phyloP scores from a whole-genome alignment of 2,888 invertebrate species.

The Sturmia bella region DNA sequence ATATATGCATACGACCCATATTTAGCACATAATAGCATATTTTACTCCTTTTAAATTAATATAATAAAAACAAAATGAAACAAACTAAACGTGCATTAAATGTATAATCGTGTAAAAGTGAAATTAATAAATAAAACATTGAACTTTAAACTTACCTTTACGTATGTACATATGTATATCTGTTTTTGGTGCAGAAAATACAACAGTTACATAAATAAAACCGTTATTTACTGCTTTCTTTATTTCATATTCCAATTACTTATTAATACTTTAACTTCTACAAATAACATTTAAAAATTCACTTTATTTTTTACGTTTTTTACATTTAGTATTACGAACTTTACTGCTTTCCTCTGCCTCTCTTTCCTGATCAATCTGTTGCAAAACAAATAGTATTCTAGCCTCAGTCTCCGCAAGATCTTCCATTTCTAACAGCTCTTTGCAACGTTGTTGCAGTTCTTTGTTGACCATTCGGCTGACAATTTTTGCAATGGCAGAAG shows the following conservation, averaged over 20 bases:
- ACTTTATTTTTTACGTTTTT: neutral
- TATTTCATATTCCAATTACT: too few species aligned
- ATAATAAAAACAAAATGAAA: constrained; percentile 15
- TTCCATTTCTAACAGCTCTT: constrained; percentile 72
- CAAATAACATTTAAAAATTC: neutral
- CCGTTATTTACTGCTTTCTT: too few species aligned
- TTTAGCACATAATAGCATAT: constrained; percentile 58
- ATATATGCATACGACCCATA: constrained; percentile 56
- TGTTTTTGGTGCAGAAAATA: too few species aligned
- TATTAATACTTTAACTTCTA: too few species aligned
- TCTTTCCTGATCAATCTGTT: constrained; percentile 54
- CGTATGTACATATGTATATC: neutral
- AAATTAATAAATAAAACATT: constrained; percentile 54
- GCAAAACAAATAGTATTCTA: constrained; percentile 47
- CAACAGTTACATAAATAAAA: too few species aligned
- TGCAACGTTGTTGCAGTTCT: constrained; percentile 71
- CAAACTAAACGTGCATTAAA: constrained; percentile 47
- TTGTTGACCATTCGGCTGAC: constrained; percentile 73
- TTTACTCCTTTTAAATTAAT: constrained; percentile 62
- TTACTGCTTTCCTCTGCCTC: constrained; percentile 30
- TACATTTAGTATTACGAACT: constrained; percentile 17
- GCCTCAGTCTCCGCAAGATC: constrained; percentile 70
- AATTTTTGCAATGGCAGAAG: constrained; percentile 73
- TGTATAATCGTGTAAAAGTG: constrained; percentile 55
- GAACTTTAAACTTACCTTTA: constrained; percentile 15